phyloP scores from a whole-genome alignment of 2,888 invertebrate species.

The Liopterus haemorrhoidalis region DNA sequence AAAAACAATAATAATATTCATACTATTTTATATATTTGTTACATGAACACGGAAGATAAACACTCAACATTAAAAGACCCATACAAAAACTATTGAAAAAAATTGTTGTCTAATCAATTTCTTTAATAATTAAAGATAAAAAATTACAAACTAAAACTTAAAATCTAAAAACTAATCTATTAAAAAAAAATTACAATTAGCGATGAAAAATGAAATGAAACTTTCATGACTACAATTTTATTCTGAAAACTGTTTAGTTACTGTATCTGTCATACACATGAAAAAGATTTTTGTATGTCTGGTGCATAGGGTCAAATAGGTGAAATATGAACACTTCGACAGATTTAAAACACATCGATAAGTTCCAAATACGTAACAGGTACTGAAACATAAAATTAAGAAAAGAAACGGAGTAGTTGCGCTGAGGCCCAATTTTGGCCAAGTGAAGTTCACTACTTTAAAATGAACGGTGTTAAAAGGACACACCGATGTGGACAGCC shows the following conservation, averaged over 20 bases:
- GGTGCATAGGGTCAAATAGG: not conserved
- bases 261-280: no score
- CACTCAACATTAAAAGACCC: slow-evolving; percentile 15
- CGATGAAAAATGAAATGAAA: not conserved
- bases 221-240: not conserved
- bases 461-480: no score
- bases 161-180: slow-evolving; percentile 6
- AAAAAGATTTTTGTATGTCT: not conserved
- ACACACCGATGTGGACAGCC: no score
- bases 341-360: no score
- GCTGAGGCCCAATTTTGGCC: no score
- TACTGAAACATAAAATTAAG: no score
- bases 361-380: no score
- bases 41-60: slow-evolving; percentile 6
- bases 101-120: slow-evolving; percentile 1
- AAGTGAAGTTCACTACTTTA: no score
- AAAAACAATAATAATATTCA: slow-evolving; percentile 10
- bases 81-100: slow-evolving; percentile 13
- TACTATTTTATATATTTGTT: no score
- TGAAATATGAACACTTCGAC: no score
- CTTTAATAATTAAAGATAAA: slow-evolving; percentile 9
- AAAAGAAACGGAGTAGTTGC: no score
- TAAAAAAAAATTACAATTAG: not conserved
- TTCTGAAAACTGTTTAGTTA: slow-evolving; percentile 2
- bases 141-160: not conserved